Conservation (phyloP, 2,113 vertebrate genomes). For the Dasyurus viverrinus region DNA sequence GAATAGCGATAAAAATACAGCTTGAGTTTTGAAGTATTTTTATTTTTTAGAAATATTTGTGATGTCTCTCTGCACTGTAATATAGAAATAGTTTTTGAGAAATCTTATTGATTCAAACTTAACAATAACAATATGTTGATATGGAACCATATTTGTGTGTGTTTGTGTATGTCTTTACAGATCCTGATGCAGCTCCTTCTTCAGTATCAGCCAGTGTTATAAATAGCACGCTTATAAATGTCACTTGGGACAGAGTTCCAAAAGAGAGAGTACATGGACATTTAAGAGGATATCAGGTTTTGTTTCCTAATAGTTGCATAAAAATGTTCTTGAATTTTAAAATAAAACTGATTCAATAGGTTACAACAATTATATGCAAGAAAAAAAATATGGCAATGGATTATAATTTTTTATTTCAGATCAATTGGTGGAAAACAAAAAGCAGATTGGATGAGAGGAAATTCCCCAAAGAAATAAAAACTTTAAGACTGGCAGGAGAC, state of each 20-base stretch:
- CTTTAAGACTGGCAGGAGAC: constrained; percentile 88
- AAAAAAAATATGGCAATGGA: not conserved
- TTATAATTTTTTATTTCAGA: constrained; percentile 80
- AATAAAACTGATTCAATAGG: not conserved
- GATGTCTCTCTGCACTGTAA: not conserved
- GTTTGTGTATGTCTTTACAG: constrained; percentile 81
- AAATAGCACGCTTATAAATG: constrained; percentile 92
- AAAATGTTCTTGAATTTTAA: not conserved
- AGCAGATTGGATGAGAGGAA: constrained; percentile 88
- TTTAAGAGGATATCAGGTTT: constrained; percentile 96
- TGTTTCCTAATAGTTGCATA: constrained; percentile 51
- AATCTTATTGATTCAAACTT: not conserved
- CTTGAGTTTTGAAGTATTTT: not conserved
- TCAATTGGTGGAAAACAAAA: constrained; percentile 94
- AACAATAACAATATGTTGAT: not conserved
- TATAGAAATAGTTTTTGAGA: not conserved
- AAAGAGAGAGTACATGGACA: constrained; percentile 95
- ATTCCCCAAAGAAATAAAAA: constrained; percentile 87
- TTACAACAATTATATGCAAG: not conserved
- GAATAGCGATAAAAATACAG: not conserved
- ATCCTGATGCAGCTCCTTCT: constrained; percentile 92
- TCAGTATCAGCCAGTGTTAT: constrained; percentile 88
- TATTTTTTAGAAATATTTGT: not conserved
- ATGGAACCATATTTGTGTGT: not conserved
- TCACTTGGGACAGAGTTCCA: constrained; percentile 91